These are phyloP conservation scores for Teinopalpus imperialis DNA, from an alignment of 2,888 invertebrate genomes.

Conservation along the genomic window DNA sequence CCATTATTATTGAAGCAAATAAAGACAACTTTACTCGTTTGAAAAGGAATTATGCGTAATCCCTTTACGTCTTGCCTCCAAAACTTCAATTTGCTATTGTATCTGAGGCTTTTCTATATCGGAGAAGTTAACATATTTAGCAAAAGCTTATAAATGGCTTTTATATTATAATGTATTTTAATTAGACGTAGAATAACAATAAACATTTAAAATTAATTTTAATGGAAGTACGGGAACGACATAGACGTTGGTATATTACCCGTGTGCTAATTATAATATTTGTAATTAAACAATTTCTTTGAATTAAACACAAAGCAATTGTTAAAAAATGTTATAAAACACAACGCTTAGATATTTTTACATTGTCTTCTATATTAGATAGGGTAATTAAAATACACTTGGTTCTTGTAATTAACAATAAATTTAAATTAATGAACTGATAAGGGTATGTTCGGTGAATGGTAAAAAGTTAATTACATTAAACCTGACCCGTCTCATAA, in stretches of 20 bases:
- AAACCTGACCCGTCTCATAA: slow-evolving; percentile 1
- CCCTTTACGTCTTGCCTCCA: slow-evolving; percentile 4
- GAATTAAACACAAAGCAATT: too few species aligned
- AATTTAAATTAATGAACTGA: slow-evolving; percentile 7
- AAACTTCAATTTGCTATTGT: slow-evolving; percentile 14
- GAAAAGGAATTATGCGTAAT: slow-evolving; percentile 5
- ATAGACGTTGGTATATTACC: too few species aligned
- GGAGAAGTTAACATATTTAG: slow-evolving; percentile 8
- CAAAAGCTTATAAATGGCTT: not conserved
- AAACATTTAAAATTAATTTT: too few species aligned
- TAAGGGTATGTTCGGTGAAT: slow-evolving; percentile 3
- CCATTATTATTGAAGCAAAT: not conserved
- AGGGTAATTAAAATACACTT: not conserved
- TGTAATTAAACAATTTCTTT: too few species aligned
- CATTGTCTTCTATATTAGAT: not conserved
- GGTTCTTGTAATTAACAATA: not conserved
- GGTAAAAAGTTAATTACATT: slow-evolving; percentile 12
- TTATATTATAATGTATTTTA: too few species aligned
- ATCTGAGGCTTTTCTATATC: not conserved
- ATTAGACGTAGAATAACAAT: too few species aligned
- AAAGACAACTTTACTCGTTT: slow-evolving; percentile 7
- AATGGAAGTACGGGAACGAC: too few species aligned
- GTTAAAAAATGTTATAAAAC: too few species aligned
- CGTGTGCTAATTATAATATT: too few species aligned
- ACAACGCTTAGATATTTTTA: too few species aligned